Evolutionary conservation across 2,113 vertebrate genomes (phyloP), one percentile per base, ranked within the genome.

Genomic region (Xyrauchen texanus): DNA sequence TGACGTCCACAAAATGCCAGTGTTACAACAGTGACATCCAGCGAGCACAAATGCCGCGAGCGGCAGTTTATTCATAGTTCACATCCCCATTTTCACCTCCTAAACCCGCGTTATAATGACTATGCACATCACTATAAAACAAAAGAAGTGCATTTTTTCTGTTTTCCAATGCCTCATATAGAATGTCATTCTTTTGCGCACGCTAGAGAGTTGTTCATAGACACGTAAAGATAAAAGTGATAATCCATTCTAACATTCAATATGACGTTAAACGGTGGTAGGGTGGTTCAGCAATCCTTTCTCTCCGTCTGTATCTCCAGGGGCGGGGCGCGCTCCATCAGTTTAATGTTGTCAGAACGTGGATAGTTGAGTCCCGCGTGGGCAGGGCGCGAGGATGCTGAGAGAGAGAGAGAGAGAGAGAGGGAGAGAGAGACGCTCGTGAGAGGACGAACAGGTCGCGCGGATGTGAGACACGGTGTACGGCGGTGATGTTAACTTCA

Each of bases 11-110:
- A 52, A 46, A 34, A 62, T 34, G 21, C 8, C 47, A 45, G 63
- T 86, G 91, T 87, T 86, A 82, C 91, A 89, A 91, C 47, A 91
- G 86, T 92, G 91, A 92, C 91, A 88, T 90, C 91, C 88, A 90
- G 89, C 61, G 90, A 88, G 49, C 49, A 65, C 12, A 73, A 4
- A 63, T n/a, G 46, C 21, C 16, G 7, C 10, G 55, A 74, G 7
- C 13, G 5, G 55, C 10, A 5, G 13, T 53, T 53, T 65, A 0
- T 55, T 65, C 8, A 52, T 60, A 76, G 12, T 53, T 76, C 13
- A 34, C 16, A 6, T 5, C 9, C 34, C 8, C 55, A 5, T 55
- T 52, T 10, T 7, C 46, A 49, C 8, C 7, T 57, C 3, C 5
- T 60, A 4, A 8, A 16, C 44, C 5, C 6, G 21, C 21, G 3